phyloP scores from a whole-genome alignment of 2,888 invertebrate genomes.

The Argyresthia goedartella region DNA sequence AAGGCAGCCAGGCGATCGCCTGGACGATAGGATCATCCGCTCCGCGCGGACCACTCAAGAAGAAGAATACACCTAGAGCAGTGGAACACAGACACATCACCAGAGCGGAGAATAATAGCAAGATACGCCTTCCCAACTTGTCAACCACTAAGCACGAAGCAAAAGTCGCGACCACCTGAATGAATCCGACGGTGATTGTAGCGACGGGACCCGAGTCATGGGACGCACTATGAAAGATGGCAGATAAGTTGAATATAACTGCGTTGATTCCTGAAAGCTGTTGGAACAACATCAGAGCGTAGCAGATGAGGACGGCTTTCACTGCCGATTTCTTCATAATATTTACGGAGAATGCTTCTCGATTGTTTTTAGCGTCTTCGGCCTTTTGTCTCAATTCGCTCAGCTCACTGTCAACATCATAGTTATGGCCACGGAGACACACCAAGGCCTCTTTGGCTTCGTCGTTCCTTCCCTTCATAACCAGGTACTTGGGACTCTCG shows the following conservation, averaged over 20 bases:
- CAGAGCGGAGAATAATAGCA: conserved; percentile 79
- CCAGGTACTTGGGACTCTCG: conserved; percentile 83
- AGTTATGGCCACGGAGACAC: conserved; percentile 80
- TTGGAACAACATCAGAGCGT: conserved; percentile 90
- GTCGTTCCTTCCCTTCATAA: conserved; percentile 73
- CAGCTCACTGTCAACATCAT: conserved; percentile 77
- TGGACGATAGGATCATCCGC: conserved; percentile 41
- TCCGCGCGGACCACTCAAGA: conserved; percentile 44
- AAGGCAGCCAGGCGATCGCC: conserved; percentile 79
- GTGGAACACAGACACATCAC: conserved; percentile 79
- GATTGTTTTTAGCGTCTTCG: conserved; percentile 60
- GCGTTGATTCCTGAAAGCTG: conserved; percentile 89
- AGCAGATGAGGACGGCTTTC: conserved; percentile 78
- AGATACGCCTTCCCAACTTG: conserved; percentile 80
- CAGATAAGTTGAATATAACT: conserved; percentile 82
- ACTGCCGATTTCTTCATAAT: conserved; percentile 73
- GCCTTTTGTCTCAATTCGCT: conserved; percentile 69
- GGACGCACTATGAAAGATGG: conserved; percentile 78
- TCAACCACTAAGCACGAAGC: conserved; percentile 84
- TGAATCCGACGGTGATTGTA: conserved; percentile 85
- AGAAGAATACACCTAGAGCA: conserved; percentile 81
- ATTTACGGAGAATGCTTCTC: conserved; percentile 66
- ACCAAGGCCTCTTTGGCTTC: conserved; percentile 78
- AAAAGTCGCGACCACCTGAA: conserved; percentile 84
- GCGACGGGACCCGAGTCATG: conserved; percentile 72